These are phyloP conservation scores for Pseudochaenichthys georgianus DNA, from an alignment of 2,797 vertebrate genomes.

Conservation along the genomic window DNA sequence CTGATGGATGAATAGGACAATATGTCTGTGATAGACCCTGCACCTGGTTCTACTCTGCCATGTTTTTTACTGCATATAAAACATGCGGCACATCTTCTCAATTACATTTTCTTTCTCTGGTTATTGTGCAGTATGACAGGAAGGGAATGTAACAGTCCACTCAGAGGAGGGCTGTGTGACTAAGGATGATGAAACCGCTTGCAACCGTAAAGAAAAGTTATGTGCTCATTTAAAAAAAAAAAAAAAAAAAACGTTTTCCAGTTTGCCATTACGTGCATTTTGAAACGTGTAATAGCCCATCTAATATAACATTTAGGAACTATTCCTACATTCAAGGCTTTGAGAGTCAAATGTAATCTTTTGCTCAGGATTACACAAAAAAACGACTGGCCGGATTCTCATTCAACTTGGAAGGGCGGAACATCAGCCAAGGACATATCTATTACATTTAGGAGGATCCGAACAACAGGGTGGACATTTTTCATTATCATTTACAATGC, in stretches of 20 bases:
- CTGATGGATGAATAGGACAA: slow-evolving; percentile 50
- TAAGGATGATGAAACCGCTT: slow-evolving; percentile 46
- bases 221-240: not conserved
- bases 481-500: no score
- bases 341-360: no score
- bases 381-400: no score
- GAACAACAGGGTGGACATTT: no score
- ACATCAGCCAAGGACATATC: no score
- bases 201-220: slow-evolving; percentile 35
- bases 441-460: no score
- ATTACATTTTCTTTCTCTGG: slow-evolving; percentile 26
- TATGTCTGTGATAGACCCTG: slow-evolving; percentile 26
- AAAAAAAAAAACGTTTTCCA: not conserved
- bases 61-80: slow-evolving; percentile 41
- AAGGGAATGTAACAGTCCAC: slow-evolving; percentile 17
- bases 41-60: slow-evolving; percentile 50
- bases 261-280: not conserved
- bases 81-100: slow-evolving; percentile 26
- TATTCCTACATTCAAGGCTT: not conserved
- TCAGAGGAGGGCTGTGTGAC: slow-evolving; percentile 4
- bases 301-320: not conserved
- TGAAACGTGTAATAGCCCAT: not conserved
- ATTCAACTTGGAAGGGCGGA: no score
- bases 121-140: slow-evolving; percentile 19
- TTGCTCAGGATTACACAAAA: no score